Evolutionary conservation across 2,113 vertebrate species (phyloP).

Genomic region (Rhinopithecus roxellana): DNA sequence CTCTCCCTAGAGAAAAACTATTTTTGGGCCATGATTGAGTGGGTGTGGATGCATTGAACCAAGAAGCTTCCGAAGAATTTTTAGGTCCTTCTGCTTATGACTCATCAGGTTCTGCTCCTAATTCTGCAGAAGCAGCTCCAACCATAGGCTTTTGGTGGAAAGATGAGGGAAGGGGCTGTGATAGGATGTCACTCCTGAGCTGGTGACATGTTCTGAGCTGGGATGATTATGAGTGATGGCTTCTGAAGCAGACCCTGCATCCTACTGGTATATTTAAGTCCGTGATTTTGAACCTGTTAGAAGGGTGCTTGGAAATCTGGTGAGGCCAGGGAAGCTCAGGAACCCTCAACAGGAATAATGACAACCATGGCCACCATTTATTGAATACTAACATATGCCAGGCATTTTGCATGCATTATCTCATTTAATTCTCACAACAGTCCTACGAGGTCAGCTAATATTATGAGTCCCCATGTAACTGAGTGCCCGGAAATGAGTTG

Average conservation of each 20-base stretch:
- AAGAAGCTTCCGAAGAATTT: background rate
- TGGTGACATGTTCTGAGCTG: background rate
- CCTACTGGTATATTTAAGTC: background rate
- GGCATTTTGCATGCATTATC: background rate
- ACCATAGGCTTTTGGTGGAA: background rate
- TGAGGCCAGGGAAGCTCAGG: background rate
- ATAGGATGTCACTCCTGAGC: background rate
- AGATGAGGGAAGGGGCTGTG: background rate
- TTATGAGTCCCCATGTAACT: background rate
- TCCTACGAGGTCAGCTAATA: background rate
- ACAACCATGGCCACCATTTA: background rate
- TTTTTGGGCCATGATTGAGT: constrained; percentile 1
- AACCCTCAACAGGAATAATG: background rate
- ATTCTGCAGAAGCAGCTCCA: background rate
- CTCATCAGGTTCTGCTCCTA: background rate
- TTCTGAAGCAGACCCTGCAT: background rate
- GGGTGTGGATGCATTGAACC: background rate
- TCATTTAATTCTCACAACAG: background rate
- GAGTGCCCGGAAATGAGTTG: no score
- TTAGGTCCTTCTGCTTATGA: background rate
- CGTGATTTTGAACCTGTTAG: background rate
- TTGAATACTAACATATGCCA: background rate
- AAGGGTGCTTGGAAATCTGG: background rate
- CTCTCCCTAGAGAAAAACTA: background rate
- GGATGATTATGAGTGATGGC: background rate